A percentile compares a stretch with the other conserved stretches of the same genome.
phyloP scores from a whole-genome alignment of 1,140 invertebrate species.

The Heliconius melpomene region DNA sequence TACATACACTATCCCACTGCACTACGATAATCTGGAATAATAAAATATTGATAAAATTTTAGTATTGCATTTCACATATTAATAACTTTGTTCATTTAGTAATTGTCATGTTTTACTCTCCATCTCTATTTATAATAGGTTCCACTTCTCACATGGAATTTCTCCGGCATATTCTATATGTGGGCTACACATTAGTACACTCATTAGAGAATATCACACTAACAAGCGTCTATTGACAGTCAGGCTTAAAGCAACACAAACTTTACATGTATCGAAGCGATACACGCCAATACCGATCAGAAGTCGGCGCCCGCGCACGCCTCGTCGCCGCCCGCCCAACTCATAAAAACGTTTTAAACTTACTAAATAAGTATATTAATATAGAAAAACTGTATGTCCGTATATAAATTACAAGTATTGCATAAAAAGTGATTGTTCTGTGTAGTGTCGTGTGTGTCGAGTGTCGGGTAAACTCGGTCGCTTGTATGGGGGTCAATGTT shows the following conservation, averaged over 20 bases:
- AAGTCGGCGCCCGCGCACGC: conserved; percentile 69
- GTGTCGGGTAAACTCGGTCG: conserved; percentile 50
- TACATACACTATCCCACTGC: too few relatives aligned
- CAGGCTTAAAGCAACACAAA: conserved; percentile 47
- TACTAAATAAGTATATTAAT: conserved; percentile 11
- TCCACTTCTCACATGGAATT: too few relatives aligned
- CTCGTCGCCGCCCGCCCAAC: conserved; percentile 72
- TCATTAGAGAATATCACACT: neutral
- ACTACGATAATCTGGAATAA: too few relatives aligned
- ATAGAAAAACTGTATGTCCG: neutral
- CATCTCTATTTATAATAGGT: neutral
- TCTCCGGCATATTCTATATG: neutral
- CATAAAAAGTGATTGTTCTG: conserved; percentile 32
- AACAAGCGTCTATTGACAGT: conserved; percentile 50
- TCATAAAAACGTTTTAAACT: conserved; percentile 18
- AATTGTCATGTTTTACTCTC: too few relatives aligned
- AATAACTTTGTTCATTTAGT: too few relatives aligned
- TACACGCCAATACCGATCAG: conserved; percentile 62
- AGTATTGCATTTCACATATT: too few relatives aligned
- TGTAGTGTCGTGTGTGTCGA: conserved; percentile 48
- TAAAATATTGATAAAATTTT: too few relatives aligned
- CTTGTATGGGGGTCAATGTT: conserved; percentile 60
- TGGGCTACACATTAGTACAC: neutral
- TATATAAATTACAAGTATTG: conserved; percentile 8
- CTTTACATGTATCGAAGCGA: conserved; percentile 47